These are phyloP conservation scores for Amia ocellicauda DNA, from an alignment of 2,113 vertebrate genomes.

Conservation along the genomic window DNA sequence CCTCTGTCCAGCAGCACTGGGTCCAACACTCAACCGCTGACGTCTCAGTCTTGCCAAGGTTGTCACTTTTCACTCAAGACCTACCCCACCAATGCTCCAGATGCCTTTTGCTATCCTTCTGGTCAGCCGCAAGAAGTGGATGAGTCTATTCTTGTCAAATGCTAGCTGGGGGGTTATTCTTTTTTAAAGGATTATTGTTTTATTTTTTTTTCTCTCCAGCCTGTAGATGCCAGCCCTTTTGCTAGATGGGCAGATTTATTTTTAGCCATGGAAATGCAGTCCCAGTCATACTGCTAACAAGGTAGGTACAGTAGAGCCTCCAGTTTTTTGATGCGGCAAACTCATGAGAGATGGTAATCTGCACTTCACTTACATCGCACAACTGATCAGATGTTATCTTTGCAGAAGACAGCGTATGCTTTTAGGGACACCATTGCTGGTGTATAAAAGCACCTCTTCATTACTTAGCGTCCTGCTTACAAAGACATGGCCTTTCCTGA, in stretches of 20 bases:
- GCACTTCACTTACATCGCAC: slow-evolving; percentile 64
- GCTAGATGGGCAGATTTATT: slow-evolving; percentile 35
- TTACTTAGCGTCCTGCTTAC: slow-evolving; percentile 44
- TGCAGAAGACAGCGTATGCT: slow-evolving; percentile 45
- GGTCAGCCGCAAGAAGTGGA: slow-evolving; percentile 9
- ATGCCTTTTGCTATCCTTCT: slow-evolving; percentile 36
- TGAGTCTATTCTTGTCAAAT: slow-evolving; percentile 5
- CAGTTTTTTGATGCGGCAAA: slow-evolving; percentile 61
- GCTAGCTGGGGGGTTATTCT: background rate
- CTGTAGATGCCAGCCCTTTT: slow-evolving; percentile 5
- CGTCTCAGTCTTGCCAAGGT: slow-evolving; percentile 45
- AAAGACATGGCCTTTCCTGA: slow-evolving; percentile 2
- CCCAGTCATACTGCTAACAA: slow-evolving; percentile 17
- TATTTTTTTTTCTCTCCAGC: slow-evolving; percentile 11
- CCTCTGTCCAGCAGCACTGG: too few relatives aligned
- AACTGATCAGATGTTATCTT: slow-evolving; percentile 67
- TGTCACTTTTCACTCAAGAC: slow-evolving; percentile 45
- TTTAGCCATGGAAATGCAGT: slow-evolving; percentile 32
- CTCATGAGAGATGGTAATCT: slow-evolving; percentile 64
- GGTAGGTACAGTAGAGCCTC: slow-evolving; percentile 34
- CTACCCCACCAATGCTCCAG: slow-evolving; percentile 42
- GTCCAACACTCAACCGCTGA: slow-evolving; percentile 40
- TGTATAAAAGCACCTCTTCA: slow-evolving; percentile 59
- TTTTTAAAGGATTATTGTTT: too few relatives aligned
- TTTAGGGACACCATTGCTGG: slow-evolving; percentile 13